These are phyloP conservation scores for Hoplias malabaricus DNA, from an alignment of 2,113 vertebrate species.

Conservation along the genomic window DNA sequence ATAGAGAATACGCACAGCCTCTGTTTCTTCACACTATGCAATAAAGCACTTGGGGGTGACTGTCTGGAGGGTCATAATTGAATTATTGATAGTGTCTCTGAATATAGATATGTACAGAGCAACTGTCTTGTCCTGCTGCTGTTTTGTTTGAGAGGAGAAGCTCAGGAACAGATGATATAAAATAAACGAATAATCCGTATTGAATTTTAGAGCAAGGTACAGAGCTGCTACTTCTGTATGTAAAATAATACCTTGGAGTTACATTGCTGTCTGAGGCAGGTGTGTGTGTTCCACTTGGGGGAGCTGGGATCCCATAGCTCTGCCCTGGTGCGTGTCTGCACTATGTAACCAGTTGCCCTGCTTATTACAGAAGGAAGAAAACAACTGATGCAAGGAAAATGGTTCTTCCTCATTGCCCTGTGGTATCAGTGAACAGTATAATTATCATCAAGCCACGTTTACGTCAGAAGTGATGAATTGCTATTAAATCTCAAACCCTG, in stretches of 20 bases:
- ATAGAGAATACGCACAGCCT: background rate
- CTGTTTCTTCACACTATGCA: background rate
- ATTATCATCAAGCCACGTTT: background rate
- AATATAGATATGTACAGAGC: background rate
- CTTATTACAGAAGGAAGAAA: background rate
- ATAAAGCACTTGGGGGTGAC: background rate
- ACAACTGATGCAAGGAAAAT: background rate
- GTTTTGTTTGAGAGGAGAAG: background rate
- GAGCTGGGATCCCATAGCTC: background rate
- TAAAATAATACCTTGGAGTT: background rate
- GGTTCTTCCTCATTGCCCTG: background rate
- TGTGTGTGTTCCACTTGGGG: constrained; percentile 2
- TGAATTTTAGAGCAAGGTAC: background rate
- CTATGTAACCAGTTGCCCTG: background rate
- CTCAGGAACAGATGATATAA: background rate
- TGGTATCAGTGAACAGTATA: background rate
- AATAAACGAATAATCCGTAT: too few relatives aligned
- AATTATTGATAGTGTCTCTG: background rate
- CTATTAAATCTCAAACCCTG: background rate
- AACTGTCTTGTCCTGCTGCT: background rate
- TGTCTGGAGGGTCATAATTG: background rate
- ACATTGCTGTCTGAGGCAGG: background rate
- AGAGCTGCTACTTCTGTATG: background rate
- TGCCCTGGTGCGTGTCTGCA: background rate
- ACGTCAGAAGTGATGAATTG: background rate